A percentile compares a stretch with the other conserved stretches of the same genome.
phyloP scores from a whole-genome alignment of 2,113 vertebrate genomes.

The Montifringilla adamsi region DNA sequence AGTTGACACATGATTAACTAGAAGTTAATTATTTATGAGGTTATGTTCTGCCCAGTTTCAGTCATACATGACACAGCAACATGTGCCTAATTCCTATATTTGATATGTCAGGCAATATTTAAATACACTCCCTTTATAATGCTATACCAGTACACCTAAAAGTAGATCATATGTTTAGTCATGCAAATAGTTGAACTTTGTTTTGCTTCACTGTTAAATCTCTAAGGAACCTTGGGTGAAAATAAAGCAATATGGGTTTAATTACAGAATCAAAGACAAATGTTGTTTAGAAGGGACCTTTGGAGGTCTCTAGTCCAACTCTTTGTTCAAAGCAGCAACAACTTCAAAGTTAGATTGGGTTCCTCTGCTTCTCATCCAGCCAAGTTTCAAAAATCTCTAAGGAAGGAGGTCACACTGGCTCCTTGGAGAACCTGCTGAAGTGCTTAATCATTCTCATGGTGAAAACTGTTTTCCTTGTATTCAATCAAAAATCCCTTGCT shows the following conservation, averaged over 20 bases:
- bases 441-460: not conserved
- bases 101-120: not conserved
- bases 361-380: not conserved
- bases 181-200: constrained; percentile 2
- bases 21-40: constrained; percentile 13
- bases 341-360: not conserved
- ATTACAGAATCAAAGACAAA: not conserved
- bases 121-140: not conserved
- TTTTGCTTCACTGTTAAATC: not conserved
- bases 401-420: not conserved
- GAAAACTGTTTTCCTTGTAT: not conserved
- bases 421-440: not conserved
- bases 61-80: not conserved
- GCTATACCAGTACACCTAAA: not conserved
- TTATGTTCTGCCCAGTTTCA: not conserved
- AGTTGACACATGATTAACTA: not conserved
- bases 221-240: not conserved
- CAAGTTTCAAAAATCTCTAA: not conserved
- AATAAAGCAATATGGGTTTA: not conserved
- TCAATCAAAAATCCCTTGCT: not conserved
- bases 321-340: not conserved
- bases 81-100: not conserved
- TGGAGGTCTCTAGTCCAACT: not conserved
- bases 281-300: not conserved
- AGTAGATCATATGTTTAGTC: not conserved